Evolutionary conservation across 2,113 vertebrate genomes (phyloP).

Genomic region (Pholis gunnellus): DNA sequence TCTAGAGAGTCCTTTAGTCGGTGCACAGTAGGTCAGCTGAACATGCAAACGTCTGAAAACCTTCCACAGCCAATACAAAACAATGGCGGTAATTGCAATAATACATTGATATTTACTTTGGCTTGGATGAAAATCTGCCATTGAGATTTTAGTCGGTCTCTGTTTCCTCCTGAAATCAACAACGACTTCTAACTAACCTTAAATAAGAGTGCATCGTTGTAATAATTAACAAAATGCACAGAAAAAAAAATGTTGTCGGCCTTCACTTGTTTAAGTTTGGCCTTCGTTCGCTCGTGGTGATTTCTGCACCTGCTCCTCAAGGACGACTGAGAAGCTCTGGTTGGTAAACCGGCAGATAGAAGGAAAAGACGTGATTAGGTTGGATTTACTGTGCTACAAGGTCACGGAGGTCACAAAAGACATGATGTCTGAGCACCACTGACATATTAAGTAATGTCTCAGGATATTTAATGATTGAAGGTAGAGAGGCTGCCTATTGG

Average conservation of each 20-base stretch:
- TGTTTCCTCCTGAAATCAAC: neutral
- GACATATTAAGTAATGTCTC: neutral
- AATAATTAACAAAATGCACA: too few species aligned
- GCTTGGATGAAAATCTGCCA: neutral
- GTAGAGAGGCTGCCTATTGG: too few species aligned
- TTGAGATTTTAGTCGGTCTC: neutral
- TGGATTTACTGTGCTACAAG: neutral
- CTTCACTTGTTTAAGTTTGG: neutral
- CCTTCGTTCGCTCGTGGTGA: slow-evolving; percentile 12
- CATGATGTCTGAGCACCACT: neutral
- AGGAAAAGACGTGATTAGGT: neutral
- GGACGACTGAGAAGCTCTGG: neutral
- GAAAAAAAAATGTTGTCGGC: neutral
- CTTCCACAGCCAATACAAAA: neutral
- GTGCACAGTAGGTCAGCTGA: neutral
- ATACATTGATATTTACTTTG: neutral
- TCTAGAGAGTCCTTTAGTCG: neutral
- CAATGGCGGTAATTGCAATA: neutral
- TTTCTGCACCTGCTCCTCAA: slow-evolving; percentile 20
- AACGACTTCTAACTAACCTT: too few species aligned
- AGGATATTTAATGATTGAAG: neutral
- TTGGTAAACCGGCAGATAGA: neutral
- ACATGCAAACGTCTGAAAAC: neutral
- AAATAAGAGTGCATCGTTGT: too few species aligned
- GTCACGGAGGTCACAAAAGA: neutral